phyloP scores from a whole-genome alignment of 1,140 invertebrate genomes.

The Trachymyrmex cornetzi region DNA sequence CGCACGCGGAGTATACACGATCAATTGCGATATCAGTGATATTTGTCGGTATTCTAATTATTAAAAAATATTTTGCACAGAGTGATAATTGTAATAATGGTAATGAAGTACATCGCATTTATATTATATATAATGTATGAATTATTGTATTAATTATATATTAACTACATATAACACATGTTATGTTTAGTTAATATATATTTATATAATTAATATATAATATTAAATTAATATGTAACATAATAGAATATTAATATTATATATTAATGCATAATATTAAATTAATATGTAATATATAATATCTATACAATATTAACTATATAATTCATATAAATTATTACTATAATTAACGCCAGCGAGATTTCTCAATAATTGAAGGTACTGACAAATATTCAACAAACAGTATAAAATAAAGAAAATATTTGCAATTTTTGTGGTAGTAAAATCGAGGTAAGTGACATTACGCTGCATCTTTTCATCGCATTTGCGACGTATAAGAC shows the following conservation, averaged over 20 bases:
- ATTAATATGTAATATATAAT: too few species aligned
- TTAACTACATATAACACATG: too few species aligned
- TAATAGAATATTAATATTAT: too few species aligned
- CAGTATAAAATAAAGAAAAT: background rate
- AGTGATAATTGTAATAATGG: background rate
- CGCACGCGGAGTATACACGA: background rate
- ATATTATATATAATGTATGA: background rate
- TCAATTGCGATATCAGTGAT: background rate
- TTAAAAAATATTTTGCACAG: conserved; percentile 6
- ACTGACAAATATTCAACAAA: background rate
- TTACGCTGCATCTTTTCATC: background rate
- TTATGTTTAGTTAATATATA: too few species aligned
- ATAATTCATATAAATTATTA: background rate
- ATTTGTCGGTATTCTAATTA: background rate
- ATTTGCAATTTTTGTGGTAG: background rate
- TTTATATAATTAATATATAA: too few species aligned
- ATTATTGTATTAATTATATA: too few species aligned
- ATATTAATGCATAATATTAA: too few species aligned
- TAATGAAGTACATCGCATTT: background rate
- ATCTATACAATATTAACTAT: too few species aligned
- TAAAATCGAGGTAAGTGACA: background rate
- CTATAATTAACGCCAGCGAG: background rate
- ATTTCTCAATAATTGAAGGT: background rate
- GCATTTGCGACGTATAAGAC: background rate
- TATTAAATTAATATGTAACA: too few species aligned